A percentile compares a stretch with the other conserved stretches of the same genome.
Conservation (phyloP, 2,888 invertebrate species). For the Tolmerus cingulatus region DNA sequence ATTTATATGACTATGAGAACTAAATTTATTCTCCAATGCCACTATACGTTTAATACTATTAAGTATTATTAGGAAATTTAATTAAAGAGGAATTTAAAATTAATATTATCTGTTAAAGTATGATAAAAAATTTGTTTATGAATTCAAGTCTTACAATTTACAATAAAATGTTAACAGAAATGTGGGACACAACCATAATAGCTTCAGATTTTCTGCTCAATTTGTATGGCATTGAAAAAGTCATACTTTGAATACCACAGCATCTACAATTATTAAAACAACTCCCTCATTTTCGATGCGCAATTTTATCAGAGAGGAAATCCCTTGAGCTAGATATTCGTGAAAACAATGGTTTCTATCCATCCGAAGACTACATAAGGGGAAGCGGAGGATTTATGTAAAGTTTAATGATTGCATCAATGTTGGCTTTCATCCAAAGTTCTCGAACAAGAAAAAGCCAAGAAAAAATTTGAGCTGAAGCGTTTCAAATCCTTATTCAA, state of each 20-base stretch:
- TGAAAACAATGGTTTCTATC: not conserved
- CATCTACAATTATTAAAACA: not conserved
- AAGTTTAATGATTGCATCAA: not conserved
- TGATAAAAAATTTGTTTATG: too few relatives aligned
- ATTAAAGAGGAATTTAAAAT: too few relatives aligned
- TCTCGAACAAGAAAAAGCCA: not conserved
- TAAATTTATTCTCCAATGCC: too few relatives aligned
- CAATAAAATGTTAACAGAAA: not conserved
- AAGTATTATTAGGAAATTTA: too few relatives aligned
- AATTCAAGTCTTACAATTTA: too few relatives aligned
- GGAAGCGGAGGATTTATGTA: not conserved
- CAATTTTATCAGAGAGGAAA: not conserved
- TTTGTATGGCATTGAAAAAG: not conserved
- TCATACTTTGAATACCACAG: not conserved
- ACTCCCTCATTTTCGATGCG: not conserved
- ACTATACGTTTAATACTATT: too few relatives aligned
- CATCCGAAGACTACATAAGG: not conserved
- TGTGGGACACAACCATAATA: not conserved
- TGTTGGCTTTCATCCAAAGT: not conserved
- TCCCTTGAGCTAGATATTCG: not conserved
- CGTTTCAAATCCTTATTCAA: not conserved
- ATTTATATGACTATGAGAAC: too few relatives aligned
- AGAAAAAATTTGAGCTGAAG: not conserved
- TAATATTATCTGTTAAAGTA: too few relatives aligned
- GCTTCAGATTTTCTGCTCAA: not conserved